Base-by-base conservation (phyloP, 2,888 invertebrate genomes). In the Hemaris fuciformis region DNA sequence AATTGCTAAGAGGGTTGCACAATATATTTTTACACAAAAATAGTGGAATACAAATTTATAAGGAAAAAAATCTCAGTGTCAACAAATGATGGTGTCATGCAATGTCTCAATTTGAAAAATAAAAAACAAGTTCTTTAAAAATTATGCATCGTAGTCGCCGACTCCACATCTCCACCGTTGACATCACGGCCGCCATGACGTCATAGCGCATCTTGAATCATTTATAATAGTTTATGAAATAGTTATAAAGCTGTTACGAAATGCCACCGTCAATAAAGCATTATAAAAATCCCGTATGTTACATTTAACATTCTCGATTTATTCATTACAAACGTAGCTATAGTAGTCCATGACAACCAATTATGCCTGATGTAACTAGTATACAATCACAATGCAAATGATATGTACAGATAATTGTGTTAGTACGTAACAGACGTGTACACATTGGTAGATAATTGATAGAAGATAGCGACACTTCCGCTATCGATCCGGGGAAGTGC, bases 381-480 rank as follows among this genome's bases (percentile, higher is more conserved):
- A 59, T 34, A 48, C 38, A 57, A 61, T 23, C 53, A 43, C 43
- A 61, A 56, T 57, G 43, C 31, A 27, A 53, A 31, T 57, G 57
- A 57, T 61, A 45, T 45, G 43, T 57, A 57, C 23, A 61, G 2
- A 48, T 59, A 59, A 61, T 57, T 43, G 31, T 22, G 15, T 34
- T n/a, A 8, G 34, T 57, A 57, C 43, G 57, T 61, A 34, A 34
- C 22, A 23, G 34, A 58, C 57, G 25, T 41, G 45, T 27, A 43
- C 10, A 57, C 63, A 60, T 70, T 64, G 65, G 60, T 60, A 65
- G 63, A 62, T 57, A 60, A 46, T 22, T 45, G 68, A 66, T 69
- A 22, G 23, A 57, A 59, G 56, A 61, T 64, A 64, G 13, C 13
- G 59, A 13, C 31, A 67, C 58, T 70, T 73, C 61, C 60, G 62